Percentiles rank a stretch among this genome's conserved stretches.
Conservation (phyloP, 1,140 invertebrate species). For the Drosophila lacteicornis region DNA sequence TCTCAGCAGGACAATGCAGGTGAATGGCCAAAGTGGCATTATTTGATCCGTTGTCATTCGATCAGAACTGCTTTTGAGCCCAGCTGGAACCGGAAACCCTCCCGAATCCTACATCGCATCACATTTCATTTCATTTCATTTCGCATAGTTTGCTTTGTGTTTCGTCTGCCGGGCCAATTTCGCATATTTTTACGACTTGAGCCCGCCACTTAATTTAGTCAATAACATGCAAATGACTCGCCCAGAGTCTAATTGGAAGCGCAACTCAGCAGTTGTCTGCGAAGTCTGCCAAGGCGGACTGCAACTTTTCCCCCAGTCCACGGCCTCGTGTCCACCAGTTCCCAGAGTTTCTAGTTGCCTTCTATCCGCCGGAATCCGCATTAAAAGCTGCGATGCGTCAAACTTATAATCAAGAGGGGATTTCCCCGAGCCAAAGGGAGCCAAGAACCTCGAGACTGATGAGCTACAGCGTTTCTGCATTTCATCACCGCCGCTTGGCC, state of each 20-base stretch:
- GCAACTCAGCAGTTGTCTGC: slow-evolving; percentile 55
- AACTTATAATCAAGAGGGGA: slow-evolving; percentile 63
- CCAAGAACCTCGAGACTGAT: slow-evolving; percentile 52
- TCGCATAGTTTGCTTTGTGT: slow-evolving; percentile 56
- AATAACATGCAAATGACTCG: slow-evolving; percentile 79
- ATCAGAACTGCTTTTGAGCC: slow-evolving; percentile 2
- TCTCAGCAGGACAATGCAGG: slow-evolving; percentile 33
- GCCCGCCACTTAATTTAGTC: slow-evolving; percentile 74
- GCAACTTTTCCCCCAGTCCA: slow-evolving; percentile 30
- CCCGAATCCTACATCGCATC: slow-evolving; percentile 36
- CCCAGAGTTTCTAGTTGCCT: neutral
- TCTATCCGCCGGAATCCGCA: slow-evolving; percentile 43
- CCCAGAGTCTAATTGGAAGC: slow-evolving; percentile 71
- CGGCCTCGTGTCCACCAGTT: slow-evolving; percentile 1
- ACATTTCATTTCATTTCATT: slow-evolving; percentile 59
- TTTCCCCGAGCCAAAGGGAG: slow-evolving; percentile 28
- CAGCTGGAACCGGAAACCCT: slow-evolving; percentile 9
- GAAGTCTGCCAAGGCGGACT: slow-evolving; percentile 25
- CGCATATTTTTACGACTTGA: slow-evolving; percentile 61
- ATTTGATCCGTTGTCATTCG: slow-evolving; percentile 33
- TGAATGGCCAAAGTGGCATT: slow-evolving; percentile 33
- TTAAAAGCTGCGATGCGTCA: slow-evolving; percentile 57
- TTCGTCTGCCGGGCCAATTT: slow-evolving; percentile 46
- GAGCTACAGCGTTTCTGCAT: slow-evolving; percentile 68
- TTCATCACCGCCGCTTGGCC: slow-evolving; percentile 39